These are phyloP conservation scores for Rhabdomys pumilio DNA, from an alignment of 2,797 vertebrate species.

Conservation along the genomic window DNA sequence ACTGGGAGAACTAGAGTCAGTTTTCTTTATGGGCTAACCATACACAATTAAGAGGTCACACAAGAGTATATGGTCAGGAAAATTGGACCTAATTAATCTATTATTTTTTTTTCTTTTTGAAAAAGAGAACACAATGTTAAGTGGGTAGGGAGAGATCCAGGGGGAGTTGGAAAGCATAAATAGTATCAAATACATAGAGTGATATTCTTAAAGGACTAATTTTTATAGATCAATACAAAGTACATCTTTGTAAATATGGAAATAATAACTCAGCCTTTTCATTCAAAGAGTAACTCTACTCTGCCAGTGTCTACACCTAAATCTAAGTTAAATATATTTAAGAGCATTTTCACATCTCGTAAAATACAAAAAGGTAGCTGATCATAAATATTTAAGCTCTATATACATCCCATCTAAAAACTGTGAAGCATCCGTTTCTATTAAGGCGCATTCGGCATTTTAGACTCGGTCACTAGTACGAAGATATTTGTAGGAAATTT, in stretches of 20 bases:
- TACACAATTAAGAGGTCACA: neutral
- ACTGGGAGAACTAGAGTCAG: too few species aligned
- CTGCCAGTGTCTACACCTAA: neutral
- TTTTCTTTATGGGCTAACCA: neutral
- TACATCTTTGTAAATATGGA: conserved; percentile 31
- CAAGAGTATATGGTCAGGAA: neutral
- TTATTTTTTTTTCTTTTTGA: neutral
- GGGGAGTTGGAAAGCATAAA: neutral
- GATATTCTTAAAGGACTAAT: neutral
- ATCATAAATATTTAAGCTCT: neutral
- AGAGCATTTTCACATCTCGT: conserved; percentile 10
- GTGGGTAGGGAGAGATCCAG: neutral
- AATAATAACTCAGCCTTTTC: neutral
- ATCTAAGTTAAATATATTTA: neutral
- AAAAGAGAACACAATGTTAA: neutral
- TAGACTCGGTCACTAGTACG: conserved; percentile 41
- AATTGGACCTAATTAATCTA: neutral
- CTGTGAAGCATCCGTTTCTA: conserved; percentile 43
- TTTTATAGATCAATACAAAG: conserved; percentile 24
- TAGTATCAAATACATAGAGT: neutral
- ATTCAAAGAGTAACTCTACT: conserved; percentile 43
- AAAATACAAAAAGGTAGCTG: neutral
- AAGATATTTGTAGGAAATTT: conserved; percentile 60
- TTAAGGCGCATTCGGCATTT: conserved; percentile 46
- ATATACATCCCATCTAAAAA: neutral